These are phyloP conservation scores for Parnassius apollo DNA, from an alignment of 2,888 invertebrate species.

Conservation along the genomic window DNA sequence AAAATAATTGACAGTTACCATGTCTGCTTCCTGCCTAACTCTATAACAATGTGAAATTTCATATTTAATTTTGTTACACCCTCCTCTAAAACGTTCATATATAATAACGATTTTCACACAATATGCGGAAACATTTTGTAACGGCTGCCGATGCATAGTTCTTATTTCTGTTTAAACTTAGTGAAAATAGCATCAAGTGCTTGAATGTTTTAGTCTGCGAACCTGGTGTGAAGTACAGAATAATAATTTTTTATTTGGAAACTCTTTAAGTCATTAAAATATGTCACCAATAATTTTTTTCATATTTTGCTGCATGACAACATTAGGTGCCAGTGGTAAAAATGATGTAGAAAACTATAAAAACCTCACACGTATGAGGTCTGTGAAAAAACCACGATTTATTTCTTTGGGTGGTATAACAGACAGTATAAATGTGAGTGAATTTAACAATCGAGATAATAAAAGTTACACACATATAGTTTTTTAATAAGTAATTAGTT, in stretches of 20 bases:
- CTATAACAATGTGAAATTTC: conserved; percentile 13
- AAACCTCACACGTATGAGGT: no score
- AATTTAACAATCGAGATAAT: no score
- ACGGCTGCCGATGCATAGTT: conserved; percentile 45
- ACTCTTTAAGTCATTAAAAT: conserved; percentile 7
- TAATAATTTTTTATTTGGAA: no score
- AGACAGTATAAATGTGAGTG: no score
- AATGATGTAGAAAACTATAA: conserved; percentile 30
- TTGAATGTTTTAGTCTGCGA: conserved; percentile 42
- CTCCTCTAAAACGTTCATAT: conserved; percentile 13
- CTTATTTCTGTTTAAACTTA: conserved; percentile 52
- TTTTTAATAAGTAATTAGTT: neutral
- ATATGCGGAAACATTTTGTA: conserved; percentile 58
- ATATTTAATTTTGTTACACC: conserved; percentile 35
- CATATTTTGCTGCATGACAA: conserved; percentile 36
- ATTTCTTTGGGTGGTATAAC: conserved; percentile 76
- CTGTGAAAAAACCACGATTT: conserved; percentile 58
- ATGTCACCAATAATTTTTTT: conserved; percentile 36
- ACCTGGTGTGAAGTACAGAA: conserved; percentile 20
- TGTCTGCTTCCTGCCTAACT: conserved; percentile 16
- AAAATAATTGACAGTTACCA: neutral
- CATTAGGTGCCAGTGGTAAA: conserved; percentile 40
- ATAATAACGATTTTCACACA: conserved; percentile 41
- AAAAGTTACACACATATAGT: neutral
- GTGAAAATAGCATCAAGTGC: conserved; percentile 52